Evolutionary conservation across 2,113 vertebrate species (phyloP).

Genomic region (Raja brachyura): DNA sequence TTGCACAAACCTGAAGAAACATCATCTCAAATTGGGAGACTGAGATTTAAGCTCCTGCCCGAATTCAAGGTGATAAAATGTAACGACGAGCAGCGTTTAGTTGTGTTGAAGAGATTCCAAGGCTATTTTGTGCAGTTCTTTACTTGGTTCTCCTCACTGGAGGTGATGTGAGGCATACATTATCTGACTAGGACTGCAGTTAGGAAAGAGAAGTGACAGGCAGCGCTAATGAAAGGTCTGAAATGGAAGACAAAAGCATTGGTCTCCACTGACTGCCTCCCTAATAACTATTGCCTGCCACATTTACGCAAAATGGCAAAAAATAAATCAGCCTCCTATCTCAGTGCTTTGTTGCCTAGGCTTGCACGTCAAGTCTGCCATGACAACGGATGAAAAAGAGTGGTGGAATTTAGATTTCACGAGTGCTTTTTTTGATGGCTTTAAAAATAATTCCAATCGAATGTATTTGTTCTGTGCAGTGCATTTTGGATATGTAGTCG

Average conservation of each 20-base stretch:
- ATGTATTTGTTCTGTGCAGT: constrained; percentile 46
- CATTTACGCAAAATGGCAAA: constrained; percentile 42
- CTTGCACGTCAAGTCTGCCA: constrained; percentile 63
- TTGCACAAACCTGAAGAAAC: constrained; percentile 27
- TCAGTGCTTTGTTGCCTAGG: constrained; percentile 49
- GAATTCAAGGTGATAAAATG: constrained; percentile 38
- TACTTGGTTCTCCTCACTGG: constrained; percentile 5
- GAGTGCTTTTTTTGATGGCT: constrained; percentile 48
- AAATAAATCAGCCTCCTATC: constrained; percentile 40
- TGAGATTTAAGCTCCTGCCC: constrained; percentile 19
- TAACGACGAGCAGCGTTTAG: background rate
- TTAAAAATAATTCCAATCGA: constrained; percentile 54
- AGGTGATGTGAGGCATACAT: constrained; percentile 34
- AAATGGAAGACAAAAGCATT: constrained; percentile 40
- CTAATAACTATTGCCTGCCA: constrained; percentile 40
- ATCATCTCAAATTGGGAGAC: background rate
- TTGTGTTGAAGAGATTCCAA: constrained; percentile 36
- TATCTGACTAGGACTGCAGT: constrained; percentile 34
- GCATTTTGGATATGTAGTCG: background rate
- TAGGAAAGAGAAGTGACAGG: constrained; percentile 31
- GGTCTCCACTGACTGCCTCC: constrained; percentile 38
- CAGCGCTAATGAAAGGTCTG: constrained; percentile 39
- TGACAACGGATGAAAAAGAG: constrained; percentile 63
- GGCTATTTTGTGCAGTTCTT: constrained; percentile 26
- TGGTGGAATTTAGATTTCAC: constrained; percentile 55